Evolutionary conservation across 2,888 invertebrate genomes (phyloP).

Genomic region (Agrochola circellaris): DNA sequence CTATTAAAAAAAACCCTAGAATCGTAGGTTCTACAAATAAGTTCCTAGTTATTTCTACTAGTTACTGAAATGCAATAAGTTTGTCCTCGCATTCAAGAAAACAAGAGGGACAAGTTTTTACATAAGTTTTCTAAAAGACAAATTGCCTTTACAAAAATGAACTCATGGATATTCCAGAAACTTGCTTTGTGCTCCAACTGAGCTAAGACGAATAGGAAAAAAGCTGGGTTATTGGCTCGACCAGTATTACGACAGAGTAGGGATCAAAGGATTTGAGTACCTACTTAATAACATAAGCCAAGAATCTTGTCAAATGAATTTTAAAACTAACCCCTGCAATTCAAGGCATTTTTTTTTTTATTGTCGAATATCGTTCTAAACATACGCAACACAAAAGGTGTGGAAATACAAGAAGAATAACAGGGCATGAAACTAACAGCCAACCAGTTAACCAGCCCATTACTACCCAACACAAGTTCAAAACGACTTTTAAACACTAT

Average conservation of each 20-base stretch:
- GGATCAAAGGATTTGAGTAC: not conserved
- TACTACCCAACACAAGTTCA: not conserved
- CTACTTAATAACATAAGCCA: not conserved
- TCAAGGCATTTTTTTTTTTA: not conserved
- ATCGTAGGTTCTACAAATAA: not conserved
- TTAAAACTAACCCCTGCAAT: not conserved
- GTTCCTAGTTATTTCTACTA: not conserved
- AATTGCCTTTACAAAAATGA: constrained; percentile 43
- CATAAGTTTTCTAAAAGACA: constrained; percentile 36
- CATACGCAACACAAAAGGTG: not conserved
- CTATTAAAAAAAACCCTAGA: not conserved
- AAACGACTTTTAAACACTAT: constrained; percentile 23
- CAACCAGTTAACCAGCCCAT: constrained; percentile 1
- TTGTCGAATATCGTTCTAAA: not conserved
- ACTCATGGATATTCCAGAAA: constrained; percentile 22
- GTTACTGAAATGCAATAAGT: constrained; percentile 10
- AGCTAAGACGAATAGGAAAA: constrained; percentile 23
- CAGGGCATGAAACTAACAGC: not conserved
- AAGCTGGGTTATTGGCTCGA: constrained; percentile 8
- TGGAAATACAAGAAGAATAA: not conserved
- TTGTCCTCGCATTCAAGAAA: constrained; percentile 6
- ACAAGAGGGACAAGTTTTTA: constrained; percentile 18
- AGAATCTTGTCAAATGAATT: not conserved
- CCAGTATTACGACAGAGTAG: not conserved
- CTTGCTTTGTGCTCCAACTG: constrained; percentile 11